Evolutionary conservation across 1,140 invertebrate genomes (phyloP), one percentile per base, ranked within the genome.

Genomic region (Tribolium castaneum): DNA sequence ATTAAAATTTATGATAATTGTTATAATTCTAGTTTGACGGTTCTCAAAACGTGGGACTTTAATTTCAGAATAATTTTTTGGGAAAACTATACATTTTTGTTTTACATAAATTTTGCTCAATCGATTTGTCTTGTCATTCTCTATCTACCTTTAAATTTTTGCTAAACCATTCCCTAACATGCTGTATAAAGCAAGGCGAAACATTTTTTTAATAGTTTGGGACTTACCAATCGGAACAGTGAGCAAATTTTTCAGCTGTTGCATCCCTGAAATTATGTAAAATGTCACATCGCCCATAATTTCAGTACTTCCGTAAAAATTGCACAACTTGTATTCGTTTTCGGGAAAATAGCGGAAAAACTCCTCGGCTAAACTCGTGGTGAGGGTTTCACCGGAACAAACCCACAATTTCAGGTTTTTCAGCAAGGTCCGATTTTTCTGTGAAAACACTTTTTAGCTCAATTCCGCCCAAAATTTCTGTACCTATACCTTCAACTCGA

Each of bases 281-380:
- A 90, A 94, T 0, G 93, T 94, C 2, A 95, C 93, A 83, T 96
- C 94, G 0, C 93, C 94, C 93, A 94, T 94, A 7, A 95, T 91
- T 86, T 97, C 96, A 0, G 96, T 97, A 78, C 95, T 96, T 0
- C 96, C 96, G 81, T 97, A 97, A 84, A 96, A 96, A 83, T 97
- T 97, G 56, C 92, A 94, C 6, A 97, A 84, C 10, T 89, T 87
- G 75, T 92, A 91, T 1, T 88, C 87, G 70, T 88, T 86, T 73
- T 89, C 87, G 3, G 87, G 83, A 76, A 96, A 96, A 76, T 90
- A 89, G 16, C 88, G 85, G 84, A 94, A 95, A 86, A 96, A 96
- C 80, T 94, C 90, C 35, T 90, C 84, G 0, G 92, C 93, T 10
- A 96, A 82, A 0, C 91, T 86, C 5, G 91, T 88, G 0, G 91